A percentile compares a stretch with the other conserved stretches of the same genome.
phyloP scores from a whole-genome alignment of 1,140 invertebrate species.

The Mactra quadrangularis region DNA sequence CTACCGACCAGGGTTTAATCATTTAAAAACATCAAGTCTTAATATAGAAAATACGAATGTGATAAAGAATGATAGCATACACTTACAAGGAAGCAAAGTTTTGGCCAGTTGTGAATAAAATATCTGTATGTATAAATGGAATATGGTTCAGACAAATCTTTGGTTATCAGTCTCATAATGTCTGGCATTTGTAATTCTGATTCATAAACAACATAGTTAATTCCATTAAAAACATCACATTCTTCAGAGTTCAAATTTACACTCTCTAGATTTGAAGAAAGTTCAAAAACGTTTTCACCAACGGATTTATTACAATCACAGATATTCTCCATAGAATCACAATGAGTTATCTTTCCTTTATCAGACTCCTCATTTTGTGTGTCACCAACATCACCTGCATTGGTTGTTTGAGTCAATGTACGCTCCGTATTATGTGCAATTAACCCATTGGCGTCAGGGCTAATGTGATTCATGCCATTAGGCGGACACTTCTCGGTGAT shows the following conservation, averaged over 20 bases:
- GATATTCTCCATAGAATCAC: slow-evolving; percentile 17
- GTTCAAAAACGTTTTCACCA: slow-evolving; percentile 15
- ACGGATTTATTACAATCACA: slow-evolving; percentile 52
- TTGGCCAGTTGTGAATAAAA: slow-evolving; percentile 99
- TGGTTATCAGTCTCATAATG: slow-evolving; percentile 99
- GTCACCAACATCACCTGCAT: no score
- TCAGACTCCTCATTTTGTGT: no score
- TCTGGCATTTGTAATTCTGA: slow-evolving; percentile 96
- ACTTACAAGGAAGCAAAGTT: slow-evolving; percentile 97
- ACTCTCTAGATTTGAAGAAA: slow-evolving; percentile 28
- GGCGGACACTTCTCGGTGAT: not conserved
- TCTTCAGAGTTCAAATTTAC: slow-evolving; percentile 51
- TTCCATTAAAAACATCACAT: slow-evolving; percentile 66
- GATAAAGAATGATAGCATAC: no score
- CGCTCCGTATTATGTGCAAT: slow-evolving; percentile 11
- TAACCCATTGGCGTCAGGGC: slow-evolving; percentile 35
- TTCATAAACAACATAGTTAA: slow-evolving; percentile 88
- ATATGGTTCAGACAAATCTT: slow-evolving; percentile 99
- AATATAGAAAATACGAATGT: no score
- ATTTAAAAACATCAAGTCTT: no score
- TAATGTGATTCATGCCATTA: slow-evolving; percentile 39
- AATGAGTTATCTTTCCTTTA: no score
- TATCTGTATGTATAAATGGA: slow-evolving; percentile 99
- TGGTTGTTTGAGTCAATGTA: no score
- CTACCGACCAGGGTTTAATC: no score